Evolutionary conservation across 2,888 invertebrate species (phyloP).

Genomic region (Rhorus exstirpatorius): DNA sequence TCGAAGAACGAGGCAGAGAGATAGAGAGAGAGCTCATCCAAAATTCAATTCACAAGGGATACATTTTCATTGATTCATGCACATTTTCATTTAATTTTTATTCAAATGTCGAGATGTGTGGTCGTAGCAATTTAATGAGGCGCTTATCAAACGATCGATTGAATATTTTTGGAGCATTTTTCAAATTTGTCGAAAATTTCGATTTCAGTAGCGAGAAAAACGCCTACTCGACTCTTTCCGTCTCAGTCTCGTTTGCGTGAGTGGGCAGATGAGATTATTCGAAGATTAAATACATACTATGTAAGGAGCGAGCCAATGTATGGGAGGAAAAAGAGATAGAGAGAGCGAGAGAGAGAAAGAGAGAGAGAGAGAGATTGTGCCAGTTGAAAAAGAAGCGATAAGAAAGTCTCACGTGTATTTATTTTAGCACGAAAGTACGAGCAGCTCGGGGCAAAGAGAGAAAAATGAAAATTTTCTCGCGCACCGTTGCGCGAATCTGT

Average conservation of each 20-base stretch:
- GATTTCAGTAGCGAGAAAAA: slow-evolving; percentile 8
- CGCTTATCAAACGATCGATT: too few species aligned
- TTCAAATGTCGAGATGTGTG: too few species aligned
- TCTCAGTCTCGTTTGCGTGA: slow-evolving; percentile 22
- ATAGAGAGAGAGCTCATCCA: background rate
- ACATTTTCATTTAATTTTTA: slow-evolving; percentile 2
- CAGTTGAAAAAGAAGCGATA: slow-evolving; percentile 1
- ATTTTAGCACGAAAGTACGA: slow-evolving; percentile 49
- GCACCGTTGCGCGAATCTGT: background rate
- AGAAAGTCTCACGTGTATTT: slow-evolving; percentile 40
- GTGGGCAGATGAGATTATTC: slow-evolving; percentile 56
- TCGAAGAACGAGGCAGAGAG: background rate
- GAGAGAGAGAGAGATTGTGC: too few species aligned
- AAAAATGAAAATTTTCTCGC: slow-evolving; percentile 26
- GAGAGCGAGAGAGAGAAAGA: slow-evolving; percentile 7
- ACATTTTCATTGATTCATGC: background rate
- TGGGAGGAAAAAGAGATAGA: background rate
- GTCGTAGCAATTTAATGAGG: too few species aligned
- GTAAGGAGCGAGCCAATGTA: slow-evolving; percentile 49
- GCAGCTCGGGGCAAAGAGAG: background rate
- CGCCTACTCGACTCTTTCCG: slow-evolving; percentile 16
- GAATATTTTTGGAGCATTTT: too few species aligned
- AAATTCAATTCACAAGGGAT: background rate
- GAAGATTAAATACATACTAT: slow-evolving; percentile 38
- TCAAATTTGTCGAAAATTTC: slow-evolving; percentile 1